These are phyloP conservation scores for Drosophila paracracens DNA, from an alignment of 2,888 invertebrate genomes.

Conservation along the genomic window DNA sequence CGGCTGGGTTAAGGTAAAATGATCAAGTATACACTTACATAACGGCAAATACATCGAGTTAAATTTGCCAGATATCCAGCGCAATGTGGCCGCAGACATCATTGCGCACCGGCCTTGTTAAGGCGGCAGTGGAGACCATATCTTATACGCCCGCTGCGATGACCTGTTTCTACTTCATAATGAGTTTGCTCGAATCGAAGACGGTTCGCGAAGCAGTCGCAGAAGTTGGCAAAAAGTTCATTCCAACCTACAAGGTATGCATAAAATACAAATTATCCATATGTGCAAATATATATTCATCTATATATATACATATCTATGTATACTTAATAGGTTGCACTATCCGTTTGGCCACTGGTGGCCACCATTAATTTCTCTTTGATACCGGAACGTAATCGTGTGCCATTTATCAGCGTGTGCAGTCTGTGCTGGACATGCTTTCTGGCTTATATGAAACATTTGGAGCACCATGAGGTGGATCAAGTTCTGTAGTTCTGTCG, in stretches of 20 bases:
- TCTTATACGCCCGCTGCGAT: conserved; percentile 91
- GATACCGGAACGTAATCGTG: conserved; percentile 90
- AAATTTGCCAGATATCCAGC: conserved; percentile 85
- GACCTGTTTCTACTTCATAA: conserved; percentile 91
- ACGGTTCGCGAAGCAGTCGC: conserved; percentile 87
- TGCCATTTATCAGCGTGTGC: conserved; percentile 90
- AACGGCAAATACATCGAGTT: neutral
- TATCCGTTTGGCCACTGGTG: conserved; percentile 89
- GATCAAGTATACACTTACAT: neutral
- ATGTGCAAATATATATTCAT: neutral
- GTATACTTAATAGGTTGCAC: conserved; percentile 86
- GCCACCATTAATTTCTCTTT: conserved; percentile 91
- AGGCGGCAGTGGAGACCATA: conserved; percentile 91
- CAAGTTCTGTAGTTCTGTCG: conserved; percentile 32
- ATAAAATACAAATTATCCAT: neutral
- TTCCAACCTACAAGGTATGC: conserved; percentile 88
- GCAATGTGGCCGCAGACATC: conserved; percentile 91
- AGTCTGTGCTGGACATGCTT: conserved; percentile 92
- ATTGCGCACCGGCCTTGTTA: conserved; percentile 89
- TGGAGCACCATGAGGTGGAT: conserved; percentile 85
- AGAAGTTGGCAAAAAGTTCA: conserved; percentile 90
- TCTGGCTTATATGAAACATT: conserved; percentile 91
- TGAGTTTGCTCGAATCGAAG: conserved; percentile 90
- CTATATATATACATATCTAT: neutral
- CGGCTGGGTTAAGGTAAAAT: conserved; percentile 89